Evolutionary conservation across 2,797 vertebrate genomes (phyloP).

Genomic region (Channallabes apus): DNA sequence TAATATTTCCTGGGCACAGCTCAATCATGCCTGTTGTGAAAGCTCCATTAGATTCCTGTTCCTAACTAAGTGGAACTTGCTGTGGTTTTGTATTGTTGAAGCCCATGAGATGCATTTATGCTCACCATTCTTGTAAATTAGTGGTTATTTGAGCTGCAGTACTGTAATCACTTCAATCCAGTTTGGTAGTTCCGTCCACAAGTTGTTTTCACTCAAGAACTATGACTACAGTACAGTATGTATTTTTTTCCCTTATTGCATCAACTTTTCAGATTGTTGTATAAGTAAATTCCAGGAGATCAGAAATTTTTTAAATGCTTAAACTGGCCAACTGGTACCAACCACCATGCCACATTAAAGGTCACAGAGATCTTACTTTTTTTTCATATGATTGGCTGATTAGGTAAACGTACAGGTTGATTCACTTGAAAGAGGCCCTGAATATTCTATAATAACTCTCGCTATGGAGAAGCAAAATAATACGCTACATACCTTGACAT

Average conservation of each 20-base stretch:
- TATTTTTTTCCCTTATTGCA: neutral
- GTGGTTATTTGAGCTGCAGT: neutral
- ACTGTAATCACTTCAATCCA: neutral
- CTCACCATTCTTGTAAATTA: neutral
- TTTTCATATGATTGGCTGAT: neutral
- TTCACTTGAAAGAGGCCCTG: no score
- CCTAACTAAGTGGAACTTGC: neutral
- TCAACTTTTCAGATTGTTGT: neutral
- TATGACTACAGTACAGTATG: neutral
- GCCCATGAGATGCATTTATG: neutral
- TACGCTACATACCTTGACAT: no score
- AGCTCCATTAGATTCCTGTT: neutral
- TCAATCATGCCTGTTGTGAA: no score
- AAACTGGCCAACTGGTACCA: neutral
- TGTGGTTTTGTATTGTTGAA: neutral
- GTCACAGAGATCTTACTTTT: neutral
- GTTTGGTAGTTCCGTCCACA: neutral
- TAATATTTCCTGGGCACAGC: no score
- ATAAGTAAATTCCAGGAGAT: neutral
- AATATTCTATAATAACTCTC: no score
- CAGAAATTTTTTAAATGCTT: neutral
- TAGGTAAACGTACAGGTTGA: neutral
- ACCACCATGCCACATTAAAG: neutral
- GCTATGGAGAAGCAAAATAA: no score
- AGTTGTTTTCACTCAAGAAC: neutral